Percentiles rank a stretch among this genome's conserved stretches.
These are phyloP conservation scores for Pangasius krempfi DNA, from an alignment of 2,797 vertebrate genomes.

Conservation along the genomic window DNA sequence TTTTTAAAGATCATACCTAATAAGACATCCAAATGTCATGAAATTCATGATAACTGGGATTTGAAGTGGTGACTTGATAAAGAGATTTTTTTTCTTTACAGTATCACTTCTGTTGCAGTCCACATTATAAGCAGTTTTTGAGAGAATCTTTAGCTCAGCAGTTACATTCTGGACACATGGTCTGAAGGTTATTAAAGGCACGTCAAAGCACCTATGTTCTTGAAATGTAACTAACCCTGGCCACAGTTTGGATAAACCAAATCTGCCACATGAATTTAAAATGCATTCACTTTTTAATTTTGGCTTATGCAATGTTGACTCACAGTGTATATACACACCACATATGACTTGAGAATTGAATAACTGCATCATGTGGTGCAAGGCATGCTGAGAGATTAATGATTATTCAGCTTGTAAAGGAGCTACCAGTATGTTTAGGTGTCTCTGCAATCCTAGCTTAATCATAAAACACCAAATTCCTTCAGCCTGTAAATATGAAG, in stretches of 20 bases:
- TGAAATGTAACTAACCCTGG: not conserved
- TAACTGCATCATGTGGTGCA: constrained; percentile 17
- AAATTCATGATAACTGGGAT: not conserved
- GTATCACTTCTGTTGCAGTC: not conserved
- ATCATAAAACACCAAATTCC: constrained; percentile 27
- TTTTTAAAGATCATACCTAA: too few species aligned
- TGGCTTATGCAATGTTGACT: not conserved
- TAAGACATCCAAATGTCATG: too few species aligned
- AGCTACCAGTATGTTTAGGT: constrained; percentile 2
- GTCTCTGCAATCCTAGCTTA: constrained; percentile 33
- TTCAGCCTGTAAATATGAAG: constrained; percentile 5
- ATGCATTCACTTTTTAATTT: not conserved
- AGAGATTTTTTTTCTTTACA: not conserved
- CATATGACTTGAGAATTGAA: constrained; percentile 2
- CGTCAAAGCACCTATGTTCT: not conserved
- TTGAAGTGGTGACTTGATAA: not conserved
- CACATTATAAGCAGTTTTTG: not conserved
- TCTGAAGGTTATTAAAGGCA: not conserved
- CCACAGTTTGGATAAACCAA: not conserved
- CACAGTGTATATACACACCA: not conserved
- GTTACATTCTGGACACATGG: not conserved
- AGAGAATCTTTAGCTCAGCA: not conserved
- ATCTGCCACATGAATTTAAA: not conserved
- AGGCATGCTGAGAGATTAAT: constrained; percentile 25
- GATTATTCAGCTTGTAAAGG: constrained; percentile 19